phyloP scores from a whole-genome alignment of 23 tunicate genomes.

The Styela plicata region DNA sequence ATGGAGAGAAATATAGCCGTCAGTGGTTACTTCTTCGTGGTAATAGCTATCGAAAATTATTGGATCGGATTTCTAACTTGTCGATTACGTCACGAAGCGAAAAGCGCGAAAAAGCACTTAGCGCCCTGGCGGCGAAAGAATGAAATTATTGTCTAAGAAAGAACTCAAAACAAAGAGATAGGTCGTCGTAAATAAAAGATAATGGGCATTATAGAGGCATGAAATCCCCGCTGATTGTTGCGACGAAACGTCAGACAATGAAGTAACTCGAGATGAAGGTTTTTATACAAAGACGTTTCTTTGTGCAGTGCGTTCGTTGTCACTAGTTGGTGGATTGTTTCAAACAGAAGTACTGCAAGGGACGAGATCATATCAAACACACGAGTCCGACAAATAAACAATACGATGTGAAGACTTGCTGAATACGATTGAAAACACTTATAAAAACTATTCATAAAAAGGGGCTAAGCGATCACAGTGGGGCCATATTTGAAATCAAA shows the following conservation, averaged over 20 bases:
- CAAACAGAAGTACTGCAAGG: not conserved
- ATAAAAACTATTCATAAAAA: no score
- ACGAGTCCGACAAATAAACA: no score
- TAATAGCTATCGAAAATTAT: conserved; percentile 11
- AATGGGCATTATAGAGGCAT: conserved; percentile 16
- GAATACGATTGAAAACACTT: no score
- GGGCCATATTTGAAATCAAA: no score
- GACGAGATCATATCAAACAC: no score
- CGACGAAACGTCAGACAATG: not conserved
- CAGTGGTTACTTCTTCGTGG: not conserved
- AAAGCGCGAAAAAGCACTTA: conserved; percentile 41
- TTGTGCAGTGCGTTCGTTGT: not conserved
- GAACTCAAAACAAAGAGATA: conserved; percentile 24
- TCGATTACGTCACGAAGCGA: conserved; percentile 26
- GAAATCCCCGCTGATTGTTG: not conserved
- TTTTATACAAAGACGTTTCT: not conserved
- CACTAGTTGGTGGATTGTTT: not conserved
- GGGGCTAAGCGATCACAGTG: no score
- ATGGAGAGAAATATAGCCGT: not conserved
- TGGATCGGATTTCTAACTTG: not conserved
- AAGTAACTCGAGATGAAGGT: not conserved
- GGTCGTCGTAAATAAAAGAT: conserved; percentile 14
- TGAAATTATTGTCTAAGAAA: conserved; percentile 27
- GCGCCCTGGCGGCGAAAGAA: conserved; percentile 27
- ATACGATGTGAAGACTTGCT: no score